Conservation (phyloP, 1,140 invertebrate species). For the Nilaparvata lugens region DNA sequence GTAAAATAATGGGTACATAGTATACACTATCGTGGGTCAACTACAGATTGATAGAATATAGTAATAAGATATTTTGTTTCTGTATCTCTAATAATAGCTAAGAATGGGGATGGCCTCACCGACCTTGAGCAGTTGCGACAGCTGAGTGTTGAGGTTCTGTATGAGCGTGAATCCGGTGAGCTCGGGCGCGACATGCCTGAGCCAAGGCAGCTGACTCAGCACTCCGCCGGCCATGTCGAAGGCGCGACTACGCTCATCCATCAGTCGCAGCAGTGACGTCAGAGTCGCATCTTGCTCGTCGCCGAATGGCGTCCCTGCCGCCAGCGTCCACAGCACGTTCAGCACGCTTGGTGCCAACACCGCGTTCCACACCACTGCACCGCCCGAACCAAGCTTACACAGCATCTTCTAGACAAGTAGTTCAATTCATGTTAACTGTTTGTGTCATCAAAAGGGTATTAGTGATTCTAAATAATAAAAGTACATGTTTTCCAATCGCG, state of each 20-base stretch:
- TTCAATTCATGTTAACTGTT: too few species aligned
- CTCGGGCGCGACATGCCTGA: conserved; percentile 55
- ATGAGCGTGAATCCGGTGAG: conserved; percentile 57
- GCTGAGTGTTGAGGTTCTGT: conserved; percentile 47
- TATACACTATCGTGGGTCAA: too few species aligned
- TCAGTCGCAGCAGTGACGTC: conserved; percentile 46
- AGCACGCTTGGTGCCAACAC: conserved; percentile 46
- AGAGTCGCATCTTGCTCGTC: conserved; percentile 35
- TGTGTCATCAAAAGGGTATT: too few species aligned
- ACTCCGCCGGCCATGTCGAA: conserved; percentile 62
- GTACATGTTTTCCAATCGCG: too few species aligned
- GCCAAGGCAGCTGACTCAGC: conserved; percentile 56
- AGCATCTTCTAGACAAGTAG: too few species aligned
- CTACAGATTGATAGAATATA: too few species aligned
- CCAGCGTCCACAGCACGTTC: conserved; percentile 64
- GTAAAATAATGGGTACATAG: too few species aligned
- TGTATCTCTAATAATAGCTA: too few species aligned
- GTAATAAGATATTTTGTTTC: too few species aligned
- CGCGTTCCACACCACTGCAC: neutral
- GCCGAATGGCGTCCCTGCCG: conserved; percentile 49
- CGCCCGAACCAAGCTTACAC: neutral
- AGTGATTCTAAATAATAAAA: too few species aligned
- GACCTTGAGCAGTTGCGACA: conserved; percentile 46
- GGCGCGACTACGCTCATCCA: conserved; percentile 48
- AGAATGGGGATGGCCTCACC: too few species aligned